Percentiles rank a stretch among this genome's conserved stretches.
phyloP scores from a whole-genome alignment of 2,113 vertebrate genomes.

The Barnardius zonarius region DNA sequence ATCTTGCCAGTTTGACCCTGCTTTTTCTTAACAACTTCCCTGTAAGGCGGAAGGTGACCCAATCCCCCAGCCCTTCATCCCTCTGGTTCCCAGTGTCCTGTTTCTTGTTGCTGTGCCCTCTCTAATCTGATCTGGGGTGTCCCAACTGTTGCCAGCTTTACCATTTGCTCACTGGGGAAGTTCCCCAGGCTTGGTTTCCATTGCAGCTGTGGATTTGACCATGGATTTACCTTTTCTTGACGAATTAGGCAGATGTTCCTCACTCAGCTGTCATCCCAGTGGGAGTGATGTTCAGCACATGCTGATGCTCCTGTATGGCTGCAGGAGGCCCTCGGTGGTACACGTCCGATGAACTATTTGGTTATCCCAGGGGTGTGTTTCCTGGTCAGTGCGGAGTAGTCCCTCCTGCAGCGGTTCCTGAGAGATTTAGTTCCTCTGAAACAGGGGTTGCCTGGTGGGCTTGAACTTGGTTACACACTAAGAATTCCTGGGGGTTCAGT shows the following conservation, averaged over 20 bases:
- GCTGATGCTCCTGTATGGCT: neutral
- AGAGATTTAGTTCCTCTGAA: neutral
- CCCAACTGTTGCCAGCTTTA: neutral
- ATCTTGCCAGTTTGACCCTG: neutral
- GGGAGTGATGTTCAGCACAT: neutral
- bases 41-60: neutral
- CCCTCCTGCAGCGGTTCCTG: neutral
- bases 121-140: fast-evolving
- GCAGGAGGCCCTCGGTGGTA: neutral
- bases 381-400: fast-evolving
- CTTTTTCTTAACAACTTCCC: fast-evolving
- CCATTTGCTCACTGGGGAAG: neutral
- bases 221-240: neutral
- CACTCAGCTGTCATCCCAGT: neutral
- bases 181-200: neutral
- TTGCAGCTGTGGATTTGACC: neutral
- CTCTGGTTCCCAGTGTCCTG: neutral
- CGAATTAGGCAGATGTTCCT: neutral
- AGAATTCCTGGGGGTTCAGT: neutral
- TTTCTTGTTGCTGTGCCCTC: neutral
- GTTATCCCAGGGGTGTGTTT: neutral
- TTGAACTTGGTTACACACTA: fast-evolving
- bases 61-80: neutral
- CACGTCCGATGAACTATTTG: fast-evolving
- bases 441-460: neutral